Conservation (phyloP, 2,888 invertebrate genomes). For the Disparrhopalites patrizii region DNA sequence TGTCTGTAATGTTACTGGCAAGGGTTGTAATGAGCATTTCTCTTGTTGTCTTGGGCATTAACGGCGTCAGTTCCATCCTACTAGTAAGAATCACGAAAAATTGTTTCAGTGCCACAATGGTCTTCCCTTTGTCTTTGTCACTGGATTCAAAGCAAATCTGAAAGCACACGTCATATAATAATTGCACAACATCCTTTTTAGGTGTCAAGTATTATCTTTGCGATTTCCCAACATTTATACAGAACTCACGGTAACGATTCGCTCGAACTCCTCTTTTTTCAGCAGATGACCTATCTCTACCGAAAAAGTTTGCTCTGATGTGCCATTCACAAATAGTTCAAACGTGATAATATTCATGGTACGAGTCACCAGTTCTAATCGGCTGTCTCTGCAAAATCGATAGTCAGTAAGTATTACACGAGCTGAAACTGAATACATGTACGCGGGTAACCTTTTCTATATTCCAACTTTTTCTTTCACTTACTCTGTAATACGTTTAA, state of each 20-base stretch:
- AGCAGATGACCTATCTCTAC: conserved; percentile 31
- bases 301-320: conserved; percentile 31
- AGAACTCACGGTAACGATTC: conserved; percentile 28
- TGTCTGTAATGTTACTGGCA: conserved; percentile 2
- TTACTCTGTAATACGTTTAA: conserved; percentile 31
- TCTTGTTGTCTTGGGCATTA: conserved; percentile 14
- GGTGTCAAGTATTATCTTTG: too few relatives aligned
- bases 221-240: neutral
- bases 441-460: neutral
- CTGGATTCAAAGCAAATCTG: conserved; percentile 17
- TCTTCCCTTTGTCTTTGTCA: conserved; percentile 11
- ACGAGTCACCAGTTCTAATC: conserved; percentile 36
- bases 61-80: conserved; percentile 2
- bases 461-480: neutral
- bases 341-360: conserved; percentile 42
- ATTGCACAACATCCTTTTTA: too few relatives aligned
- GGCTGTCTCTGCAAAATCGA: conserved; percentile 26
- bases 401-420: conserved; percentile 4
- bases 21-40: conserved; percentile 11
- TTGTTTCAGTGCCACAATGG: conserved; percentile 20
- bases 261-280: conserved; percentile 17
- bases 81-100: conserved; percentile 24
- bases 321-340: conserved; percentile 36
- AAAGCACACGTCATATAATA: neutral
- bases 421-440: neutral